phyloP scores from a whole-genome alignment of 2,113 vertebrate genomes.

The Sterrhoptilus dennistouni region DNA sequence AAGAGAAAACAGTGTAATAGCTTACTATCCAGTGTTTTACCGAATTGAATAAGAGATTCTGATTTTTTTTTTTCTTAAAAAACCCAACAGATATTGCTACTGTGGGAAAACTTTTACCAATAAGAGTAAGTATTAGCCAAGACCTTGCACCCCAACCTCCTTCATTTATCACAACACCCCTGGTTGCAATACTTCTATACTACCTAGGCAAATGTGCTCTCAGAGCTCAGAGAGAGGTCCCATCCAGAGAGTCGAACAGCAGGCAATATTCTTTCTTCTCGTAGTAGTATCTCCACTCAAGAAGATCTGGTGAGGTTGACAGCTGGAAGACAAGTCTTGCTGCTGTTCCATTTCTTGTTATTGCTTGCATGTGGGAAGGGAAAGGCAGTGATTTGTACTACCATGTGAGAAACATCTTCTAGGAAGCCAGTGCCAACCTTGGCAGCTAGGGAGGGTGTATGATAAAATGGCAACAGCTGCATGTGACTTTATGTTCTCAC shows the following conservation, averaged over 20 bases:
- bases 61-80: neutral
- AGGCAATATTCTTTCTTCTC: neutral
- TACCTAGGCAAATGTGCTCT: neutral
- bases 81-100: neutral
- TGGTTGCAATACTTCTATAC: neutral
- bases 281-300: neutral
- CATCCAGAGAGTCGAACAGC: neutral
- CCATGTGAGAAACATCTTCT: neutral
- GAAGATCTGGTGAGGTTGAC: neutral
- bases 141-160: neutral
- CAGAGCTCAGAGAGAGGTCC: neutral
- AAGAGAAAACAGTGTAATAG: neutral
- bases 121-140: neutral
- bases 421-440: neutral
- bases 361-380: fast-evolving
- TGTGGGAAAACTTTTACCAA: neutral
- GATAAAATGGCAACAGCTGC: neutral
- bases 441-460: neutral
- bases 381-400: neutral
- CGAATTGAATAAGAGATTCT: neutral
- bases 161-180: neutral
- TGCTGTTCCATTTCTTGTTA: neutral
- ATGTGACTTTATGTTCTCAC: neutral
- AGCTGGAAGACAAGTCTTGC: neutral
- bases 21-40: neutral